Conservation (phyloP, 2,888 invertebrate genomes). For the Adelphocoris suturalis region DNA sequence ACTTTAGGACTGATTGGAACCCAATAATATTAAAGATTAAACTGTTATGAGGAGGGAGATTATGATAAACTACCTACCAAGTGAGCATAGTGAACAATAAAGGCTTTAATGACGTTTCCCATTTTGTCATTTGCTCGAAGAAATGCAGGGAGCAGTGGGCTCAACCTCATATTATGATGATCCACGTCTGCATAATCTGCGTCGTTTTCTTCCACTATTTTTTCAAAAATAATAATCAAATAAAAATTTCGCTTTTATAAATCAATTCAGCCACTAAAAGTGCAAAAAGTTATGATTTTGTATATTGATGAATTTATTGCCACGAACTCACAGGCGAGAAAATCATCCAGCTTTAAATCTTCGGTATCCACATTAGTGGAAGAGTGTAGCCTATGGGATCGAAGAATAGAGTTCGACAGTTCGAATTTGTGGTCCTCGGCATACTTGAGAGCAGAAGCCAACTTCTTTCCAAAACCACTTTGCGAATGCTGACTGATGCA, state of each 20-base stretch:
- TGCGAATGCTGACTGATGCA: conserved; percentile 64
- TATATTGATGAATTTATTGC: not conserved
- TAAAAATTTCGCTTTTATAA: too few species aligned
- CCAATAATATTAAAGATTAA: too few species aligned
- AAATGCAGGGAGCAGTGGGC: conserved; percentile 57
- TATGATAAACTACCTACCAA: conserved; percentile 42
- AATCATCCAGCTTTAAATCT: conserved; percentile 65
- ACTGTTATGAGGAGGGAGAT: too few species aligned
- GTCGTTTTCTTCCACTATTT: conserved; percentile 54
- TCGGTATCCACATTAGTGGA: not conserved
- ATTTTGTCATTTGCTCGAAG: conserved; percentile 51
- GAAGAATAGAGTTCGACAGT: conserved; percentile 54
- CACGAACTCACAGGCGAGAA: conserved; percentile 46
- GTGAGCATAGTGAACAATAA: conserved; percentile 62
- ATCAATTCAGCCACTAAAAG: too few species aligned
- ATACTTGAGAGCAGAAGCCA: conserved; percentile 62
- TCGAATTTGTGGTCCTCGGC: conserved; percentile 62
- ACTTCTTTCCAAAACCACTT: conserved; percentile 50
- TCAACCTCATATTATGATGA: conserved; percentile 34
- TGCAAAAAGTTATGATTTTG: not conserved
- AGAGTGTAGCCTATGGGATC: conserved; percentile 1
- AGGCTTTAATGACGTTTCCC: conserved; percentile 57
- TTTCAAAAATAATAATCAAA: not conserved
- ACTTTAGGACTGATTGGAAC: too few species aligned
- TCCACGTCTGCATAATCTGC: not conserved